phyloP scores from a whole-genome alignment of 1,140 invertebrate species.

The Conus ventricosus region DNA sequence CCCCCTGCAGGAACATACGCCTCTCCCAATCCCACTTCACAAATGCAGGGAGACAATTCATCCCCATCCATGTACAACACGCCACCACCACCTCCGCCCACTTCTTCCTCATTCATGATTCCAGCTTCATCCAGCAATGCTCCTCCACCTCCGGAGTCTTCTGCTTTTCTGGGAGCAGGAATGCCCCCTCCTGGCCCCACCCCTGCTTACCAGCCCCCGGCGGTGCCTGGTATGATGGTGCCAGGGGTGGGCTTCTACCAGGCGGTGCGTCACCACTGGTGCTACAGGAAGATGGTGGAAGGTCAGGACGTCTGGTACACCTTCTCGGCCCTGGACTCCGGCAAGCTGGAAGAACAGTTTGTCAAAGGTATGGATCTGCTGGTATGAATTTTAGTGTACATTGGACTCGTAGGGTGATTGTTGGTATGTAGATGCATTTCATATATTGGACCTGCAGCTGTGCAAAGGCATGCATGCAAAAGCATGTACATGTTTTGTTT shows the following conservation, averaged over 20 bases:
- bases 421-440: no score
- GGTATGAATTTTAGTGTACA: neutral
- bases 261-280: slow-evolving; percentile 92
- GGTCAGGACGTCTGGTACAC: slow-evolving; percentile 86
- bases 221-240: neutral
- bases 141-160: neutral
- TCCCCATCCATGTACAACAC: slow-evolving; percentile 10
- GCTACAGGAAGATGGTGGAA: slow-evolving; percentile 85
- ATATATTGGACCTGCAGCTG: no score
- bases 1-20: slow-evolving; percentile 45
- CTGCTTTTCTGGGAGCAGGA: neutral
- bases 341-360: slow-evolving; percentile 84
- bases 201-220: slow-evolving; percentile 38
- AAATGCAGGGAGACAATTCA: slow-evolving; percentile 25
- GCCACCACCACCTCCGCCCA: slow-evolving; percentile 39
- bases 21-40: slow-evolving; percentile 21
- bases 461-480: no score
- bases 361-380: slow-evolving; percentile 76
- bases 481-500: no score
- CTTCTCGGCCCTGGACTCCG: slow-evolving; percentile 89
- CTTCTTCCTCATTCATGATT: slow-evolving; percentile 28
- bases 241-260: slow-evolving; percentile 34
- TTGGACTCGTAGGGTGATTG: neutral
- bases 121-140: slow-evolving; percentile 35
- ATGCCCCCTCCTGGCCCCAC: neutral